Base-by-base conservation (phyloP, 1,140 invertebrate species). In the Notospermus geniculatus region DNA sequence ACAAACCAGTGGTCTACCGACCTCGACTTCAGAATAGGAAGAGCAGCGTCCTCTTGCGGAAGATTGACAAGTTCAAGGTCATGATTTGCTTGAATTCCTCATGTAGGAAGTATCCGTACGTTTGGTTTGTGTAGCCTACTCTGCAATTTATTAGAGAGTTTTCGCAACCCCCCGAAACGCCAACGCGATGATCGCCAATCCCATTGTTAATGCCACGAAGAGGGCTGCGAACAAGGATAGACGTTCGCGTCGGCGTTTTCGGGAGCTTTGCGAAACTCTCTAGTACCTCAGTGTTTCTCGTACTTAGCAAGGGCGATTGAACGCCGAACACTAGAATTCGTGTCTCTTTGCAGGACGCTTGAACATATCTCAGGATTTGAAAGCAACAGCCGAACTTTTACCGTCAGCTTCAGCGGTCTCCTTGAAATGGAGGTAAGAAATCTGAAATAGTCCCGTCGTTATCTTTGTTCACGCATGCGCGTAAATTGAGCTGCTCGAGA, bases 41-140 rank as follows among this genome's bases (percentile, higher is more conserved):
- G 28, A 25, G 52, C 46, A 41, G 50, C 2, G 68, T 65, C 53
- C 25, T 23, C 1, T 57, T 71, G 25, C 66, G 68, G 54, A 66
- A 62, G 54, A 55, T 66, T 30, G 72, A 76, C 56, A 63, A 66
- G 54, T 62, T 76, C 22, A 69, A 63, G 62, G 45, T 72, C 11
- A 62, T 69, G 23, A 71, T 76, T 13, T 76, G 74, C 53, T 71
- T 76, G 19, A 69, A 74, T 60, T 73, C 71, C 5, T 55, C 71
- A 29, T 76, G 74, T 57, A 65, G 73, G 65, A 71, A 74, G 60
- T 70, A 72, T 59, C 67, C 70, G 74, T 74, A 64, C 71, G 74
- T 73, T 2, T 22, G 2, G 1, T 17, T 56, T 56, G 27, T 27
- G 19, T 1, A 28, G 27, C 22, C 27, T 19, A 19, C 17, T 4